Conservation (phyloP, 92 coral and sea anemone species). For the Zoanthus gigantus region DNA sequence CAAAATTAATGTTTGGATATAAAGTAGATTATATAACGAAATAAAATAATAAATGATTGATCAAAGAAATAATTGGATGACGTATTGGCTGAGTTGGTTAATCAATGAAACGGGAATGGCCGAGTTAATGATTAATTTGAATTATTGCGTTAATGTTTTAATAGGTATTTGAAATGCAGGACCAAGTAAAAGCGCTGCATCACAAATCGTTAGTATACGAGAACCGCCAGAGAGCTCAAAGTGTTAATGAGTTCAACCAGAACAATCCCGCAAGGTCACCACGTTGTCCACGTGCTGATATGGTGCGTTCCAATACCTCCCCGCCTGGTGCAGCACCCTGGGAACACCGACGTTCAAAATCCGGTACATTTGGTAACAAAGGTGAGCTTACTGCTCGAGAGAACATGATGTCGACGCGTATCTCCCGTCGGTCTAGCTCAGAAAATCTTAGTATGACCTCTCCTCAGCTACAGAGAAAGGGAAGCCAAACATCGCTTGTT, state of each 20-base stretch:
- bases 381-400: slow-evolving; percentile 24
- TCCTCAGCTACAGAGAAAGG: slow-evolving; percentile 39
- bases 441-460: slow-evolving; percentile 71
- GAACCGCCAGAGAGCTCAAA: slow-evolving; percentile 75
- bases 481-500: slow-evolving; percentile 38
- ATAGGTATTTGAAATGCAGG: slow-evolving; percentile 93
- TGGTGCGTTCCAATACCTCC: slow-evolving; percentile 45
- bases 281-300: slow-evolving; percentile 73
- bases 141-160: not conserved
- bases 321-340: slow-evolving; percentile 29
- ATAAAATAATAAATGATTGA: too few species aligned
- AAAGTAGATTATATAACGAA: too few species aligned
- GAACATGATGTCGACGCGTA: slow-evolving; percentile 75
- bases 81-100: too few species aligned
- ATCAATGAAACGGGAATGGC: too few species aligned
- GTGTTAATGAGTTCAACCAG: slow-evolving; percentile 69
- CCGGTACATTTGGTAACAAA: slow-evolving; percentile 35
- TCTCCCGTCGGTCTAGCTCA: slow-evolving; percentile 81
- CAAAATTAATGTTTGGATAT: too few species aligned
- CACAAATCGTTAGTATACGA: slow-evolving; percentile 86
- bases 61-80: too few species aligned
- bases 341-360: slow-evolving; percentile 42
- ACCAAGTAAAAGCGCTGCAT: slow-evolving; percentile 85
- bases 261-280: slow-evolving; percentile 71
- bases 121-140: too few species aligned